Evolutionary conservation across 2,113 vertebrate species (phyloP).

Genomic region (Bufo bufo): DNA sequence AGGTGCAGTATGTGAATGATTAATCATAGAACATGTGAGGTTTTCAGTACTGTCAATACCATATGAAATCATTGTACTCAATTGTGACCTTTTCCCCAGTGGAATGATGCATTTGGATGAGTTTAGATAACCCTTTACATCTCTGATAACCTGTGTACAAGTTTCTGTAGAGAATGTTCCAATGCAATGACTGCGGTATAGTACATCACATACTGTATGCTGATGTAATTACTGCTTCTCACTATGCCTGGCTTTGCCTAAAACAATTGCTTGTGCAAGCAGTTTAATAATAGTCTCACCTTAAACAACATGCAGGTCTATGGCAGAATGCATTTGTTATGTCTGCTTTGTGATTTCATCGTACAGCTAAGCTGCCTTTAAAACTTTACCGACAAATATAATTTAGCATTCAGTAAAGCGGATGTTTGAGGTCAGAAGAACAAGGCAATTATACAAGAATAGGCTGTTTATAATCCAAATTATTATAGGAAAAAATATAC

Average conservation of each 20-base stretch:
- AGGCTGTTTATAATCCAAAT: no score
- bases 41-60: no score
- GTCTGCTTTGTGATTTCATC: neutral
- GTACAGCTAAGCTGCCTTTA: neutral
- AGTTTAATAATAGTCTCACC: neutral
- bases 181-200: neutral
- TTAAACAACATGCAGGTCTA: neutral
- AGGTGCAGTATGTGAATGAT: no score
- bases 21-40: no score
- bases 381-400: neutral
- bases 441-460: neutral
- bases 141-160: neutral
- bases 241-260: conserved; percentile 7
- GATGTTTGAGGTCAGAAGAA: neutral
- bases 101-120: neutral
- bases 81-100: neutral
- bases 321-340: neutral
- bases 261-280: conserved; percentile 18
- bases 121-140: neutral
- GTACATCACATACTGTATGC: conserved; percentile 21
- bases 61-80: neutral
- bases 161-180: neutral
- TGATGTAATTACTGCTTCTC: conserved; percentile 5
- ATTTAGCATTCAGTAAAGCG: neutral
- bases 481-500: no score